Conservation (phyloP, 53 echinoderm and acorn worm species). For the Holothuria scabra region DNA sequence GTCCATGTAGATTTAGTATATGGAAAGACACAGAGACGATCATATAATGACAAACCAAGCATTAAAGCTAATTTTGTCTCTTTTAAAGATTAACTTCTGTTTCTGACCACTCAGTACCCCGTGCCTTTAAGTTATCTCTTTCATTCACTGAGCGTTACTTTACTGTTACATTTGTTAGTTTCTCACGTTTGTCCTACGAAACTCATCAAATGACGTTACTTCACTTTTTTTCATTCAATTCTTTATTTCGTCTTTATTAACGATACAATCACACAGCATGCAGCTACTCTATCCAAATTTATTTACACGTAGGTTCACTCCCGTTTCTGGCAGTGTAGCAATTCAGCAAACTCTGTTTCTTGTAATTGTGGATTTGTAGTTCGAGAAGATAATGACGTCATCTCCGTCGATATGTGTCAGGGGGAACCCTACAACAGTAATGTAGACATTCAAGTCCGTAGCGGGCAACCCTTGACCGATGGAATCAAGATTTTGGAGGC, state of each 20-base stretch:
- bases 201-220: too few relatives aligned
- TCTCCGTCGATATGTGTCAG: constrained; percentile 97
- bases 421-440: constrained; percentile 65
- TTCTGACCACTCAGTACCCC: too few relatives aligned
- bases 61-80: too few relatives aligned
- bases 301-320: constrained; percentile 71
- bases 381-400: constrained; percentile 95
- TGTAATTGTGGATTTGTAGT: constrained; percentile 98
- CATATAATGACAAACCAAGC: too few relatives aligned
- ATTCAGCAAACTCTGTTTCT: constrained; percentile 69
- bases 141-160: not conserved
- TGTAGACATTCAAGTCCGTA: constrained; percentile 72
- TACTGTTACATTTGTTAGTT: not conserved
- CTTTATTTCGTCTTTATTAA: not conserved
- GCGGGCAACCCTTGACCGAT: constrained; percentile 76
- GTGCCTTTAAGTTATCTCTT: too few relatives aligned
- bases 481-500: constrained; percentile 90
- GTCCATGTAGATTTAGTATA: too few relatives aligned
- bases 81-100: too few relatives aligned
- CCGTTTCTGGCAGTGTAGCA: constrained; percentile 94
- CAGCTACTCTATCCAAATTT: too few relatives aligned
- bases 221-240: not conserved
- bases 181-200: not conserved
- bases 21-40: too few relatives aligned
- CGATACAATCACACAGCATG: not conserved